phyloP scores from a whole-genome alignment of 2,113 vertebrate genomes.

The Thalassoma bifasciatum region DNA sequence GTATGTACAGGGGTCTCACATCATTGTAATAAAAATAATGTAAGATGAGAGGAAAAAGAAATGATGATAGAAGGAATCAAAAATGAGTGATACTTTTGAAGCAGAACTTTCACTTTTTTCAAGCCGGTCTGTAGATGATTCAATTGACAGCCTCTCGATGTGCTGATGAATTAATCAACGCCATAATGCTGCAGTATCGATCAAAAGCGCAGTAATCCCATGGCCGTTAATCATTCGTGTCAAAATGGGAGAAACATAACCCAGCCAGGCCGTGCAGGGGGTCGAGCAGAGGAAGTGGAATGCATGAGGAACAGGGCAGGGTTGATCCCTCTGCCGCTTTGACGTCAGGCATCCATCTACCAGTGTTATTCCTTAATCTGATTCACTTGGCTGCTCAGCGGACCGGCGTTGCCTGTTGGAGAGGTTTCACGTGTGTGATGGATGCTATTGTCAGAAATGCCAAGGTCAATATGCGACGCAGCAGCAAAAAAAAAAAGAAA shows the following conservation, averaged over 20 bases:
- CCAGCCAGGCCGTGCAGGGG: conserved; percentile 44
- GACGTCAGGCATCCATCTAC: conserved; percentile 91
- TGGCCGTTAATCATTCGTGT: conserved; percentile 74
- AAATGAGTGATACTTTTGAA: conserved; percentile 8
- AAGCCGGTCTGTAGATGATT: conserved; percentile 38
- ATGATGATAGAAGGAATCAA: not conserved
- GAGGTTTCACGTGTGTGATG: conserved; percentile 92
- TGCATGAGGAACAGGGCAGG: conserved; percentile 75
- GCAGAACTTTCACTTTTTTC: conserved; percentile 10
- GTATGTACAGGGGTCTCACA: conserved; percentile 24
- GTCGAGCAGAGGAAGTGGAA: conserved; percentile 80
- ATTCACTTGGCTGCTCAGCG: conserved; percentile 90
- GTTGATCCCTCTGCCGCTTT: conserved; percentile 87
- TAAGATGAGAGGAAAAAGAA: conserved; percentile 28
- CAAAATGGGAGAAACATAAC: conserved; percentile 70
- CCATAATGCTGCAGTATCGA: conserved; percentile 54
- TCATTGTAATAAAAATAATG: conserved; percentile 34
- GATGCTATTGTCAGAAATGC: conserved; percentile 97
- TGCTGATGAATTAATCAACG: conserved; percentile 43
- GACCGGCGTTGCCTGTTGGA: conserved; percentile 89
- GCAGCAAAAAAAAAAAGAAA: conserved; percentile 74
- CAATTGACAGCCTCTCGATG: conserved; percentile 59
- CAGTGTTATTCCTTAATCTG: conserved; percentile 91
- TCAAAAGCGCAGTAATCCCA: conserved; percentile 61
- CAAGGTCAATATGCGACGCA: conserved; percentile 94